Conservation (phyloP, 1,140 invertebrate genomes). For the Neotoxoptera formosana region DNA sequence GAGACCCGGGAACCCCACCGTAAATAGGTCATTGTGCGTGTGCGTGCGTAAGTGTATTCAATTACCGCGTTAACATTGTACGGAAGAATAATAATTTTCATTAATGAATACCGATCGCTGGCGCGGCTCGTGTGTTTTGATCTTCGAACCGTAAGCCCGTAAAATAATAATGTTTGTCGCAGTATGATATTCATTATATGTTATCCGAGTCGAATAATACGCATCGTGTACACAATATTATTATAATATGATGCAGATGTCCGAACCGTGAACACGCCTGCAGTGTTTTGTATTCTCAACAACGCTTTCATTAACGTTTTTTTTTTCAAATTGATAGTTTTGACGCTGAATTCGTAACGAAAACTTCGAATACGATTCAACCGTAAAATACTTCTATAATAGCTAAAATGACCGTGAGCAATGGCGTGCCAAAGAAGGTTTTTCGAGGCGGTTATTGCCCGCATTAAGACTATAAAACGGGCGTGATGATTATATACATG, state of each 20-base stretch:
- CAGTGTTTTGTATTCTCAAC: neutral
- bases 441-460: neutral
- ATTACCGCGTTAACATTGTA: neutral
- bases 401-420: neutral
- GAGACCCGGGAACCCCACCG: too few species aligned
- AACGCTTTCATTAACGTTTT: neutral
- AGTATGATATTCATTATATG: neutral
- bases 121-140: neutral
- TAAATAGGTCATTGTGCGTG: too few species aligned
- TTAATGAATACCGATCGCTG: neutral
- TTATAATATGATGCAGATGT: neutral
- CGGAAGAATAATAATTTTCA: neutral
- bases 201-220: neutral
- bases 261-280: neutral
- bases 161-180: neutral
- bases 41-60: neutral
- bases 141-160: neutral
- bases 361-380: neutral
- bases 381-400: neutral
- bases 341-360: neutral
- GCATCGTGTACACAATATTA: neutral
- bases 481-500: too few species aligned
- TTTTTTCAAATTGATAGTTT: neutral
- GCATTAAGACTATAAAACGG: too few species aligned
- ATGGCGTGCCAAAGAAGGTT: neutral